Evolutionary conservation across 1,140 invertebrate species (phyloP), one percentile per base, ranked within the genome.

Genomic region (Penaeus vannamei): DNA sequence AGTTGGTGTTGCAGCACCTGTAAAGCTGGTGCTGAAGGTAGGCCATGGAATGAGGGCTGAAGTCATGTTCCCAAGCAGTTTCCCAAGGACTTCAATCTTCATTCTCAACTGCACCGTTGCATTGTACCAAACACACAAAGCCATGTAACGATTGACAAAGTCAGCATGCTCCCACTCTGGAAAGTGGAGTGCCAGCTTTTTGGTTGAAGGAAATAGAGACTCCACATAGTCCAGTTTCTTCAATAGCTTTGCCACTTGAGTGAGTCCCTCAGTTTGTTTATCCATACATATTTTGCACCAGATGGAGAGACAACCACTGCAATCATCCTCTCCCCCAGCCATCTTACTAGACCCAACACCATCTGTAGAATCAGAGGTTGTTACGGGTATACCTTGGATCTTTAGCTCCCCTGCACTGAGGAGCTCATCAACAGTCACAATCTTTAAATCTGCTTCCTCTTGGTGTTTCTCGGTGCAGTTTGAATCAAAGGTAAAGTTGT

Each of bases 51-150:
- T 90, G 81, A 92, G 92, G 29, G 90, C 91, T 22, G 92, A 91
- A 61, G 92, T 90, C 53, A 94, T 93, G 87, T 95, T 93, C 91
- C 94, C 94, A 29, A 98, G 92, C 62, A 97, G 94, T 93, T 96
- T 96, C 1, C 96, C 96, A 85, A 98, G 92, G 89, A 97, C 95
- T 91, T 96, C 93, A 72, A 98, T 93, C 92, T 97, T 97, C 36
- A 97, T 94, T 90, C 96, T 95, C 93, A 97, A 95, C 92, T 97
- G 96, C 92, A 95, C 95, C 0, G 96, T 97, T 93, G 97, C 96
- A 93, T 98, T 98, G 92, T 96, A 97, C 97, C 97, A 98, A 7
- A 98, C 93, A 92, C 96, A 97, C 94, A 98, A 95, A 10, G 97
- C 96, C 92, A 95, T 96, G 12, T 97, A 94, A 91, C 95, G 94